Base-by-base conservation (phyloP, 2,797 vertebrate species). In the Lacerta bilineata region DNA sequence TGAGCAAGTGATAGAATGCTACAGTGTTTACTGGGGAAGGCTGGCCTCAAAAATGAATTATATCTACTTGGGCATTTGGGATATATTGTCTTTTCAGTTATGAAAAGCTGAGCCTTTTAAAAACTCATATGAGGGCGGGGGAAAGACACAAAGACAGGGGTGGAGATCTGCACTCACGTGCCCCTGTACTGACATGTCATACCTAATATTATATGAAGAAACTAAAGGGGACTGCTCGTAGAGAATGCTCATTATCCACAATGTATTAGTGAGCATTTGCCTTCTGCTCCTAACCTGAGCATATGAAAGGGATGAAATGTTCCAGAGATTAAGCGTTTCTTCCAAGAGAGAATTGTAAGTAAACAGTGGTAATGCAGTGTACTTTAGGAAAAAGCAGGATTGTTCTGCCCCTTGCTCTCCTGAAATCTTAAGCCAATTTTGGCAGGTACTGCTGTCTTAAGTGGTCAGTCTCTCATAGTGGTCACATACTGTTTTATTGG, bases 401-500 rank as follows among this genome's bases (percentile, higher is more conserved):
- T 96, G 95, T 95, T 96, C 88, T 96, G 91, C 87, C 94, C 61
- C 77, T 95, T 91, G 89, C 90, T 92, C 88, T 93, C 93, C 0
- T 91, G 90, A 85, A 88, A 90, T 86, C 94, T 96, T 97, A 95
- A 96, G 92, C 87, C 88, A 84, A 91, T 95, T 96, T 96, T 93
- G 93, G 94, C 95, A 96, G 93, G 92, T 94, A 86, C 84, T 87
- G 89, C 84, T 94, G 88, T 90, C 92, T 92, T 80, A 97, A 97
- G 95, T 97, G 97, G 96, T 95, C 96, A 95, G 96, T 96, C 96
- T 96, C 96, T 96, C 55, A 92, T 94, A 95, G 94, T 91, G 95
- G 95, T 97, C 97, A 98, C 98, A 98, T 95, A 93, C 96, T 93
- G 95, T 96, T 97, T 98, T 95, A 94, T 90, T 95, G 95, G 95